A percentile compares a stretch with the other conserved stretches of the same genome.
Evolutionary conservation across 2,113 vertebrate species (phyloP).

Genomic region (Archilochus colubris): DNA sequence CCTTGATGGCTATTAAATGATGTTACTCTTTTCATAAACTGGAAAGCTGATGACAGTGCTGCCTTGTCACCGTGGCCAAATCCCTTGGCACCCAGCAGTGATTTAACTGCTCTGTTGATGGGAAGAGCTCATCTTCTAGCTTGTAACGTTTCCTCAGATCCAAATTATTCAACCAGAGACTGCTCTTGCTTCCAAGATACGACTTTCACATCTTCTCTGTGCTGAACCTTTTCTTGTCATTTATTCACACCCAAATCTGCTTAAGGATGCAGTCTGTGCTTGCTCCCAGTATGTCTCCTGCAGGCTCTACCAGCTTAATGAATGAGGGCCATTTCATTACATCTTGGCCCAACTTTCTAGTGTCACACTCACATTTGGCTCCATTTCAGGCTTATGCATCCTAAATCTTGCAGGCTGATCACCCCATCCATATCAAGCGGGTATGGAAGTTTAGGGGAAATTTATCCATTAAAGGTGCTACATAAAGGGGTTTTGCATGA

Average conservation of each 20-base stretch:
- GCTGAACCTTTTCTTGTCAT: neutral
- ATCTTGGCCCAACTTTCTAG: neutral
- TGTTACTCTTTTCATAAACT: neutral
- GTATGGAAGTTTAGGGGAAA: neutral
- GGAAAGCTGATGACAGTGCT: neutral
- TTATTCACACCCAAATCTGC: neutral
- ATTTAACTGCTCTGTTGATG: neutral
- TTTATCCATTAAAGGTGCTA: neutral
- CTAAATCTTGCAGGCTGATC: neutral
- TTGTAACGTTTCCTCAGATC: neutral
- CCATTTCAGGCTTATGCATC: neutral
- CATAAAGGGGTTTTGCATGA: neutral
- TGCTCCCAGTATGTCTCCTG: neutral
- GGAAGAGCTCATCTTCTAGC: neutral
- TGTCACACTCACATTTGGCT: neutral
- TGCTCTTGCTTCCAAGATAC: neutral
- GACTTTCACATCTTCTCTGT: neutral
- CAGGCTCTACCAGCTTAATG: neutral
- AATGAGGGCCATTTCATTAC: accelerated
- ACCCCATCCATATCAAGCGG: accelerated
- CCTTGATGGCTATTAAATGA: neutral
- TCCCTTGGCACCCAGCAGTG: neutral
- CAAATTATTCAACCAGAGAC: neutral
- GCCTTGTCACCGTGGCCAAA: neutral
- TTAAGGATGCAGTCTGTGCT: neutral